These are phyloP conservation scores for Diorhabda sublineata DNA, from an alignment of 1,140 invertebrate genomes.

Conservation along the genomic window DNA sequence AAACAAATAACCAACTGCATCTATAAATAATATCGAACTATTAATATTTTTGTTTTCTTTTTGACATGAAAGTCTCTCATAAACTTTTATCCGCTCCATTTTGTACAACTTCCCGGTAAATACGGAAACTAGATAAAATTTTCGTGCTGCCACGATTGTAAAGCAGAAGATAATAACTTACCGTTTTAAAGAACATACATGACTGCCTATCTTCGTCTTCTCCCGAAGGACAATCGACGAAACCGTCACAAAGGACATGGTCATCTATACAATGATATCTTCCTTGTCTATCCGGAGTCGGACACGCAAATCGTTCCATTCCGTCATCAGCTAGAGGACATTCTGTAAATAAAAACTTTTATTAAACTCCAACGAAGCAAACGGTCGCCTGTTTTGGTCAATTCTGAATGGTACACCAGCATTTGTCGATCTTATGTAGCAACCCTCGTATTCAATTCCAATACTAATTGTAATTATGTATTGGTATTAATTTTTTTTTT, in stretches of 20 bases:
- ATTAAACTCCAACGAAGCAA: too few species aligned
- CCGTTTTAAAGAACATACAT: slow-evolving; percentile 98
- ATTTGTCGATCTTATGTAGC: too few species aligned
- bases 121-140: too few species aligned
- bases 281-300: slow-evolving; percentile 82
- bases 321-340: slow-evolving; percentile 89
- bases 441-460: too few species aligned
- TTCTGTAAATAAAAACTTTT: slow-evolving; percentile 60
- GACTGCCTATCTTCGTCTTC: slow-evolving; percentile 90
- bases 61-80: too few species aligned
- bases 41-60: background rate
- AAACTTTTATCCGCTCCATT: too few species aligned
- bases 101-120: too few species aligned
- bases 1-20: slow-evolving; percentile 1
- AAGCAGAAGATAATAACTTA: slow-evolving; percentile 50
- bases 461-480: too few species aligned
- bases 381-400: too few species aligned
- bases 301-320: slow-evolving; percentile 92
- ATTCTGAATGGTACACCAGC: too few species aligned
- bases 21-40: slow-evolving; percentile 2
- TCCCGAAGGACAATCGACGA: slow-evolving; percentile 87
- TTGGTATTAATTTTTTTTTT: too few species aligned
- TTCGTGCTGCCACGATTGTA: too few species aligned
- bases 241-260: slow-evolving; percentile 91
- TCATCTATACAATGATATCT: slow-evolving; percentile 94